phyloP scores from a whole-genome alignment of 2,797 vertebrate species.

The Eremophila alpestris region DNA sequence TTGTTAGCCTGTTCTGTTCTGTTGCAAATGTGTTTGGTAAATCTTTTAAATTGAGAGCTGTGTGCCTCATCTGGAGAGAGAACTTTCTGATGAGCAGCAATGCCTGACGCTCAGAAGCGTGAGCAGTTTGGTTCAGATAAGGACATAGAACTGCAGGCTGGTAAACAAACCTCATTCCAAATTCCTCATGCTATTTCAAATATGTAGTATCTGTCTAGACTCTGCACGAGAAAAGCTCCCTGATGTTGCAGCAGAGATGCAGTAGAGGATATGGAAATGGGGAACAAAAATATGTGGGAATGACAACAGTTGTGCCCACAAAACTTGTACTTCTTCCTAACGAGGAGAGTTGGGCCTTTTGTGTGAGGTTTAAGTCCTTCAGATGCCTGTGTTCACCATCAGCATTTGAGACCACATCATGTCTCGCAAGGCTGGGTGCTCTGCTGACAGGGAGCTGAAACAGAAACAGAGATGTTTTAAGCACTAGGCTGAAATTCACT shows the following conservation, averaged over 20 bases:
- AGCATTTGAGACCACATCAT: not conserved
- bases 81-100: not conserved
- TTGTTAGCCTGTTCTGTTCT: not conserved
- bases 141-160: not conserved
- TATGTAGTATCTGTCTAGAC: not conserved
- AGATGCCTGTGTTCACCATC: rapidly evolving
- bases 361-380: not conserved
- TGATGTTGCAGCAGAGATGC: not conserved
- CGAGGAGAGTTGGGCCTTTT: not conserved
- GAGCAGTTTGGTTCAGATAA: slow-evolving; percentile 28
- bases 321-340: not conserved
- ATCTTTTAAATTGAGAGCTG: not conserved
- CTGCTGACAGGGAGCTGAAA: not conserved
- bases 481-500: rapidly evolving
- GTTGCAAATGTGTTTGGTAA: not conserved
- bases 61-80: not conserved
- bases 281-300: not conserved
- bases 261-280: rapidly evolving
- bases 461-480: not conserved
- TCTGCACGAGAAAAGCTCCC: not conserved
- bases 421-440: not conserved
- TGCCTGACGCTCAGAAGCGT: rapidly evolving
- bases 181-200: not conserved
- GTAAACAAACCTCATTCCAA: slow-evolving; percentile 20
- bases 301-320: not conserved